Percentiles rank a stretch among this genome's conserved stretches.
Evolutionary conservation across 2,797 vertebrate genomes (phyloP).

Genomic region (Delichon dasypus): DNA sequence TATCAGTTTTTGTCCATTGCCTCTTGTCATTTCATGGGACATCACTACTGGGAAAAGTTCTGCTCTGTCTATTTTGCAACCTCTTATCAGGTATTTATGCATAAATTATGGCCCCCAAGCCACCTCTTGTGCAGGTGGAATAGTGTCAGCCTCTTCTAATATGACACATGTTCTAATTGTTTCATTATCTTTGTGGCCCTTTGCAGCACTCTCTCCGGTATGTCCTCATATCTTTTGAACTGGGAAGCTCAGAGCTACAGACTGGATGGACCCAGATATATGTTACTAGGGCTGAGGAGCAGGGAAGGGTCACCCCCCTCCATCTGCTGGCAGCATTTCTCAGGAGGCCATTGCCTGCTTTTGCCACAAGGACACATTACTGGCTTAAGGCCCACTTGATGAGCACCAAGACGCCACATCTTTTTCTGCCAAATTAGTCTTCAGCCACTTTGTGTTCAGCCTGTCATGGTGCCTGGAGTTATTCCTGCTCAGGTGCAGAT

Average conservation of each 20-base stretch:
- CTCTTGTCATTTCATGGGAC: not conserved
- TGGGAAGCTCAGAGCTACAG: not conserved
- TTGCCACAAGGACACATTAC: not conserved
- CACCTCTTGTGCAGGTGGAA: not conserved
- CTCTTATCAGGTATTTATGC: not conserved
- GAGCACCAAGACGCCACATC: rapidly evolving
- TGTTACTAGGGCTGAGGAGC: not conserved
- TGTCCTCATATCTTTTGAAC: not conserved
- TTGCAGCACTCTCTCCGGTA: not conserved
- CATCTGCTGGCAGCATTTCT: rapidly evolving
- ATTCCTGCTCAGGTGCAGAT: not conserved
- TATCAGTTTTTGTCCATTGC: not conserved
- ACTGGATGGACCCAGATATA: not conserved
- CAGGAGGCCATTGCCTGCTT: not conserved
- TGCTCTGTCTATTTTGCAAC: not conserved
- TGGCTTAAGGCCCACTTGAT: not conserved
- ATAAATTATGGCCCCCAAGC: not conserved
- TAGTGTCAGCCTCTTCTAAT: not conserved
- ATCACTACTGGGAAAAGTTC: not conserved
- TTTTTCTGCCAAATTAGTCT: not conserved
- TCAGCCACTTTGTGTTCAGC: not conserved
- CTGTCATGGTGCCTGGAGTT: not conserved
- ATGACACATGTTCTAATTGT: not conserved
- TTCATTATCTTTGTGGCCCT: not conserved
- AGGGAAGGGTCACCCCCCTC: not conserved